Evolutionary conservation across 2,888 invertebrate species (phyloP).

Genomic region (Cryptophagus acutangulus): DNA sequence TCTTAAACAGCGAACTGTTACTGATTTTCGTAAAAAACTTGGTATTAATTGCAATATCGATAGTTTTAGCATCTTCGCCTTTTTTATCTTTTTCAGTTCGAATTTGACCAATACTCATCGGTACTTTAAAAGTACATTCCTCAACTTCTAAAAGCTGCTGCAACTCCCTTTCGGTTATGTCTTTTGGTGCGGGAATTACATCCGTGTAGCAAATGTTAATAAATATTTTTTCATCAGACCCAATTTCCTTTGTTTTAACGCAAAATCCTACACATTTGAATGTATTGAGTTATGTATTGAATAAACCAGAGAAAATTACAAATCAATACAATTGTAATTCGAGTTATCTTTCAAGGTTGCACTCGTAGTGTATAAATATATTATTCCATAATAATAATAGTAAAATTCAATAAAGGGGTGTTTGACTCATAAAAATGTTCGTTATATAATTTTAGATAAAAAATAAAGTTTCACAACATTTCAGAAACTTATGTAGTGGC

Average conservation of each 20-base stretch:
- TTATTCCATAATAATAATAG: too few relatives aligned
- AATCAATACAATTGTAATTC: too few relatives aligned
- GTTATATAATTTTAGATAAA: too few relatives aligned
- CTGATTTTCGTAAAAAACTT: constrained; percentile 71
- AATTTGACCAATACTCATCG: constrained; percentile 86
- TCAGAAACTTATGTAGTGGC: too few relatives aligned
- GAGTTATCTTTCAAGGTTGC: too few relatives aligned
- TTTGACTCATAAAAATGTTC: too few relatives aligned
- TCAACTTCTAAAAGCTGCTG: constrained; percentile 64
- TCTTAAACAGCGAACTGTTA: constrained; percentile 64
- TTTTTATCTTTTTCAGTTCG: constrained; percentile 71
- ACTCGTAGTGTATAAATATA: too few relatives aligned
- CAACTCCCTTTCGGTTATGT: constrained; percentile 67
- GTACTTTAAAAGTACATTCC: constrained; percentile 68
- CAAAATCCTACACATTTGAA: constrained; percentile 60
- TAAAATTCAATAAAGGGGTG: too few relatives aligned
- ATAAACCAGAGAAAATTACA: too few relatives aligned
- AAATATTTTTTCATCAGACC: constrained; percentile 68
- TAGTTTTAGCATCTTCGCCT: constrained; percentile 67
- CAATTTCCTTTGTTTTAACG: constrained; percentile 66
- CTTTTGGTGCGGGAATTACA: constrained; percentile 69
- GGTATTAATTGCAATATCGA: constrained; percentile 80
- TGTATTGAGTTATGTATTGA: not conserved
- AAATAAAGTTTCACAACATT: too few relatives aligned
- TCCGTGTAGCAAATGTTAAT: constrained; percentile 80